Evolutionary conservation across 2,888 invertebrate species (phyloP), one percentile per base, ranked within the genome.

Genomic region (Thereva unica): DNA sequence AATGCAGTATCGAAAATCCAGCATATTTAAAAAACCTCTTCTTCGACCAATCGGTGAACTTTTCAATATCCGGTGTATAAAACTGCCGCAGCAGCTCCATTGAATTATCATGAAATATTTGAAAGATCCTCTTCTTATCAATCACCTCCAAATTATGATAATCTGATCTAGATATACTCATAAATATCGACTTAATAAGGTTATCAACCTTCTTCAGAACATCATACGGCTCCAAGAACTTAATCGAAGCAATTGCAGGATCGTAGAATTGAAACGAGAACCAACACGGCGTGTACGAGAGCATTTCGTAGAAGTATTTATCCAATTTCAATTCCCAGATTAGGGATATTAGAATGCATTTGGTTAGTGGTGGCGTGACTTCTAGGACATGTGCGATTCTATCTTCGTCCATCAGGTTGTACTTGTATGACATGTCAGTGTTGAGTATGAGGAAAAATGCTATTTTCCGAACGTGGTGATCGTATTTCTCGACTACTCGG

Each of bases 231-330:
- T 77, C 73, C 8, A 71, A 70, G 61, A 72, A 73, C 53, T 76
- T 76, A 4, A 78, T 63, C 1, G 75, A 74, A 38, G 75, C 74
- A 4, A 73, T 70, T 3, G 74, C 73, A 2, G 74, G 70, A 45
- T 76, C 76, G 38, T 75, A 73, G 64, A 76, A 76, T 63, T 77
- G 77, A 65, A 76, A 73, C 0, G 74, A 68, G 57, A 78, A 76
- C 78, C 78, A 78, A 34, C 74, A 73, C 1, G 78, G 78, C 4
- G 76, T 70, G 59, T 74, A 74, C 1, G 71, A 59, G 9, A 78
- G 42, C 54, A 73, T 71, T 71, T 78, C 77, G 61, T 72, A 75
- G 56, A 76, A 77, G 50, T 71, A 76, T 64, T 71, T 68, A 12
- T 77, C 75, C 5, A 78, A 67, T 7, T 73, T 70, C n/a, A 78